Conservation (phyloP, 1,140 invertebrate genomes). For the Ostrea edulis region DNA sequence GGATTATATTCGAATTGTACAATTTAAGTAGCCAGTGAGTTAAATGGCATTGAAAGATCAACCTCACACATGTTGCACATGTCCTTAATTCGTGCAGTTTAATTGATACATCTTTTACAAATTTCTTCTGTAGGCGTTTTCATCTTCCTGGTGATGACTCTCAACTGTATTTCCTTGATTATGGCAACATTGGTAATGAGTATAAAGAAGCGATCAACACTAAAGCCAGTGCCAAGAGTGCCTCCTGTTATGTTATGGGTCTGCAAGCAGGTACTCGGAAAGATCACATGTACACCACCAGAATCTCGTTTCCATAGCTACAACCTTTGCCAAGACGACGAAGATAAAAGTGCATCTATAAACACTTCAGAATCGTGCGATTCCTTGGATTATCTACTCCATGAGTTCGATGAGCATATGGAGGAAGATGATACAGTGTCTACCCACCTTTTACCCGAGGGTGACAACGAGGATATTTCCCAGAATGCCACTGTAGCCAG, state of each 20-base stretch:
- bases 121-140: conserved; percentile 69
- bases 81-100: too few species aligned
- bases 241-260: conserved; percentile 66
- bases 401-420: background rate
- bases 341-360: background rate
- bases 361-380: background rate
- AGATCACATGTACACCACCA: conserved; percentile 62
- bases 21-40: too few species aligned
- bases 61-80: too few species aligned
- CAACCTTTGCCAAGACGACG: conserved; percentile 37
- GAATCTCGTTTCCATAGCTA: conserved; percentile 30
- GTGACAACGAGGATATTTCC: background rate
- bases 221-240: conserved; percentile 65
- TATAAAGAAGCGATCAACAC: conserved; percentile 72
- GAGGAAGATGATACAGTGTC: conserved; percentile 13
- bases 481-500: background rate
- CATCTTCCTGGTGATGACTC: conserved; percentile 75
- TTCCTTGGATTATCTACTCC: background rate
- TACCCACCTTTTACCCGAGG: background rate
- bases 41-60: too few species aligned
- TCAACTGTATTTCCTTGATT: conserved; percentile 75
- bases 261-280: conserved; percentile 67
- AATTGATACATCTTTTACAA: too few species aligned
- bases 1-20: too few species aligned
- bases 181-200: conserved; percentile 76